phyloP scores from a whole-genome alignment of 2,797 vertebrate species.

The Cyprinella venusta region DNA sequence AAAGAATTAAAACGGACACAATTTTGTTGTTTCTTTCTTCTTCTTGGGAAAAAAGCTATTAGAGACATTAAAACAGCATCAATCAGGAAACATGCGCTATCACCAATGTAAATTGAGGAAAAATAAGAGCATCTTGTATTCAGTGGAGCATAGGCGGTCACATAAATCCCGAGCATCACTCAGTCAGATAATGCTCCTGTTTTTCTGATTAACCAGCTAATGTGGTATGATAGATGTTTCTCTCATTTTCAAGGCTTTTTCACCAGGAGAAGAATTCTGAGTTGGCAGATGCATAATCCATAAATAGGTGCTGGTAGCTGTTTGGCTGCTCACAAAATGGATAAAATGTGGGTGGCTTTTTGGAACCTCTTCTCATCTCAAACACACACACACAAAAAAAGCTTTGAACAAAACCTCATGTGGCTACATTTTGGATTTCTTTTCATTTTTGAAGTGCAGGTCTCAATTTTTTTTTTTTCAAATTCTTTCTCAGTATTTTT shows the following conservation, averaged over 20 bases:
- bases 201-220: conserved; percentile 73
- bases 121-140: conserved; percentile 21
- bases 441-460: conserved; percentile 60
- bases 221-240: conserved; percentile 78
- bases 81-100: neutral
- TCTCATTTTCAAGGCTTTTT: conserved; percentile 68
- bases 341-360: conserved; percentile 78
- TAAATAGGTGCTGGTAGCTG: conserved; percentile 81
- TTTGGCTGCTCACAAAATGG: conserved; percentile 72
- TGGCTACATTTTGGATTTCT: conserved; percentile 68
- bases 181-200: conserved; percentile 73
- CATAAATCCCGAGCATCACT: conserved; percentile 69
- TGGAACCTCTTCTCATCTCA: conserved; percentile 66
- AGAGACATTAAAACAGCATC: neutral
- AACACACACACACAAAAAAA: conserved; percentile 60
- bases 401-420: conserved; percentile 72
- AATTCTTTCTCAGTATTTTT: conserved; percentile 69
- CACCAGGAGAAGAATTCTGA: conserved; percentile 71
- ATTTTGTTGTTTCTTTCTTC: neutral
- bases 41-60: neutral
- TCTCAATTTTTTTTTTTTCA: conserved; percentile 53
- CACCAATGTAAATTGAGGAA: conserved; percentile 15
- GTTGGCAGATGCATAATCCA: conserved; percentile 77
- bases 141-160: conserved; percentile 51
- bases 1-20: neutral